Conservation (phyloP, 2,888 invertebrate species). For the Tortrix viridana region DNA sequence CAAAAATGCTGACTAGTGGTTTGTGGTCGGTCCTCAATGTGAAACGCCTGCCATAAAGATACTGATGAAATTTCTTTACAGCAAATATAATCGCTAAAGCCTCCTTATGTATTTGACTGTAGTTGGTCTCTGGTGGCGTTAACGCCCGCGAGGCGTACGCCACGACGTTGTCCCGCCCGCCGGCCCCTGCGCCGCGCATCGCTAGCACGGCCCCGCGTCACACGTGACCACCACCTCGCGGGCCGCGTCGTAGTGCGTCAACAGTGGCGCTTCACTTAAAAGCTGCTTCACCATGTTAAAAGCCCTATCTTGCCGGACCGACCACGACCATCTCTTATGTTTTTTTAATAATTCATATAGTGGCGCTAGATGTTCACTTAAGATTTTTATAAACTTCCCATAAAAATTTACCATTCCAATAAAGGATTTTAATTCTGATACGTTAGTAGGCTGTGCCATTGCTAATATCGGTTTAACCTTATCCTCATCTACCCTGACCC, state of each 20-base stretch:
- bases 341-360: constrained; percentile 26
- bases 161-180: constrained; percentile 25
- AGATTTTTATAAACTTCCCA: constrained; percentile 11
- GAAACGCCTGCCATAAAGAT: constrained; percentile 28
- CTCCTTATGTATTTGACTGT: constrained; percentile 30
- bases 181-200: constrained; percentile 17
- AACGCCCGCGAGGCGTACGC: constrained; percentile 28
- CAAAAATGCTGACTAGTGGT: constrained; percentile 31
- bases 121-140: constrained; percentile 10
- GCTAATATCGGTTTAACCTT: constrained; percentile 15
- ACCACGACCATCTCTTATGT: constrained; percentile 14
- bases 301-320: neutral
- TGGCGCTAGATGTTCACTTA: constrained; percentile 7
- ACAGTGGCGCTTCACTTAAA: constrained; percentile 21
- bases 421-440: constrained; percentile 9
- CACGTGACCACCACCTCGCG: constrained; percentile 9
- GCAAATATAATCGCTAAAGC: constrained; percentile 27
- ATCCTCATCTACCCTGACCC: constrained; percentile 8
- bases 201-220: constrained; percentile 32
- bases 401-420: constrained; percentile 20
- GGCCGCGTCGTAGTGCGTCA: constrained; percentile 16
- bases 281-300: too few species aligned
- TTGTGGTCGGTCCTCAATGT: constrained; percentile 30
- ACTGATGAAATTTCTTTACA: constrained; percentile 35
- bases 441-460: constrained; percentile 7